phyloP scores from a whole-genome alignment of 2,888 invertebrate species.

The Stenoptilia bipunctidactyla region DNA sequence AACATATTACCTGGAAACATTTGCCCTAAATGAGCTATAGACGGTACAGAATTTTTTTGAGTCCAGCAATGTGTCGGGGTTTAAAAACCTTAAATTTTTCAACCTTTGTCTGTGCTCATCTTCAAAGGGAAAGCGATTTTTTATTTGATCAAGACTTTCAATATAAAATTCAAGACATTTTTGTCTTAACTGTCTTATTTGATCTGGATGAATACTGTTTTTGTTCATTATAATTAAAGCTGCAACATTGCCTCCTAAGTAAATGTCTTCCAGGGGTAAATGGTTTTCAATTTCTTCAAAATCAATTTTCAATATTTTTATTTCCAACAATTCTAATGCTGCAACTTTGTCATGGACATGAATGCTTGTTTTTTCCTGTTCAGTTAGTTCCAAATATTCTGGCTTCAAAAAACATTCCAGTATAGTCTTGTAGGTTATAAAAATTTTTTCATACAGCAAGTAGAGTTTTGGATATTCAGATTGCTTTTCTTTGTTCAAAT shows the following conservation, averaged over 20 bases:
- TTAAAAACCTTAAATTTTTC: slow-evolving; percentile 9
- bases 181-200: slow-evolving; percentile 5
- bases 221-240: slow-evolving; percentile 4
- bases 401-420: slow-evolving; percentile 16
- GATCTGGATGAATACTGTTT: slow-evolving; percentile 1
- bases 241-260: slow-evolving; percentile 7
- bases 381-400: slow-evolving; percentile 12
- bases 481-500: slow-evolving; percentile 18
- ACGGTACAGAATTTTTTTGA: slow-evolving; percentile 10
- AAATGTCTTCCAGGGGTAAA: slow-evolving; percentile 8
- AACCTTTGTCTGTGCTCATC: slow-evolving; percentile 9
- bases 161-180: slow-evolving; percentile 8
- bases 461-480: slow-evolving; percentile 17
- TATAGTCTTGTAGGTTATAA: slow-evolving; percentile 10
- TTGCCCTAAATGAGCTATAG: slow-evolving; percentile 11
- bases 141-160: slow-evolving; percentile 9
- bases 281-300: slow-evolving; percentile 7
- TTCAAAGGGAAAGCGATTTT: slow-evolving; percentile 9
- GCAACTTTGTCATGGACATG: slow-evolving; percentile 8
- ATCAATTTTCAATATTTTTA: slow-evolving; percentile 13
- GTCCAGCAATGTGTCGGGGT: slow-evolving; percentile 8
- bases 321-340: slow-evolving; percentile 12
- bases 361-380: slow-evolving; percentile 10
- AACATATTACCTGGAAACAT: slow-evolving; percentile 11
- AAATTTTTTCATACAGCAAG: slow-evolving; percentile 14